A percentile compares a stretch with the other conserved stretches of the same genome.
These are phyloP conservation scores for Drosophila subquinaria DNA, from an alignment of 2,888 invertebrate genomes.

Conservation along the genomic window DNA sequence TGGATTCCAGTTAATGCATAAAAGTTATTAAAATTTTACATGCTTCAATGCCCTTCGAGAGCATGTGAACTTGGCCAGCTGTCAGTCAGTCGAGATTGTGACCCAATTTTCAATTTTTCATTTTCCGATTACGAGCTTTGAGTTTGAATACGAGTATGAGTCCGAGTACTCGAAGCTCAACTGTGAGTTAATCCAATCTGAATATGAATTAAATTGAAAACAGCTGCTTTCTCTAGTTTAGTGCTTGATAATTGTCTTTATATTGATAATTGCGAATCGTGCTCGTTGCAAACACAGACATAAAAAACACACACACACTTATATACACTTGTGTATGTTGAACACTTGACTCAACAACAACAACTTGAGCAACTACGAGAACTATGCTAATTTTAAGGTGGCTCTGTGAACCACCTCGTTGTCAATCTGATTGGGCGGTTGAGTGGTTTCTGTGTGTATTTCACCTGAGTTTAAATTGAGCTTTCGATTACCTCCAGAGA, in stretches of 20 bases:
- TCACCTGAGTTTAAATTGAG: constrained; percentile 18
- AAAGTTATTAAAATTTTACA: constrained; percentile 54
- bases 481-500: constrained; percentile 11
- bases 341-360: constrained; percentile 8
- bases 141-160: not conserved
- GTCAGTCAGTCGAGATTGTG: constrained; percentile 26
- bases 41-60: constrained; percentile 27
- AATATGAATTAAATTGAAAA: constrained; percentile 20
- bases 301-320: constrained; percentile 1
- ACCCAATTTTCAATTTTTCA: constrained; percentile 38
- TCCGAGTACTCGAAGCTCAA: not conserved
- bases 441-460: not conserved
- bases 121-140: not conserved
- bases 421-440: constrained; percentile 10
- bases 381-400: constrained; percentile 28
- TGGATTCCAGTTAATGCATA: constrained; percentile 46
- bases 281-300: constrained; percentile 1
- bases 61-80: constrained; percentile 25
- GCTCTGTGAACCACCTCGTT: not conserved
- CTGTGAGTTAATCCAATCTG: constrained; percentile 14
- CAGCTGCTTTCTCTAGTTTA: not conserved
- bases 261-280: constrained; percentile 36
- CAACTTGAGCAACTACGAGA: not conserved
- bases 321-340: not conserved
- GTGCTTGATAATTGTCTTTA: constrained; percentile 31